Conservation (phyloP, 1,140 invertebrate genomes). For the Megalopta genalis region DNA sequence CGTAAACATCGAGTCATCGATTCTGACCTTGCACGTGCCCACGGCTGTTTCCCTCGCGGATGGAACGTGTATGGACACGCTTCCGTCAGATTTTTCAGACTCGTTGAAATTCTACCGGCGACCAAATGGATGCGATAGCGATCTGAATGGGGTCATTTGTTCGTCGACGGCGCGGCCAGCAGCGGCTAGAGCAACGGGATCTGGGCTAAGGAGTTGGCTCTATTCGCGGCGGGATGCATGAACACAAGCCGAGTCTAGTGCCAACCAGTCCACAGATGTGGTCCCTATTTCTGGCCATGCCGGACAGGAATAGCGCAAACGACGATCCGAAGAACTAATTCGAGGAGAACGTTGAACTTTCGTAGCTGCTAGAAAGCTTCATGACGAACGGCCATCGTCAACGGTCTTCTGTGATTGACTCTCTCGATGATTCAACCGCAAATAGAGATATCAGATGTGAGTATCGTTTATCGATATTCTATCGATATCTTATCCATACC, state of each 20-base stretch:
- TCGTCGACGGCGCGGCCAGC: neutral
- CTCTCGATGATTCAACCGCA: too few species aligned
- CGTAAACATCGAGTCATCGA: too few species aligned
- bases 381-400: conserved; percentile 9
- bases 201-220: conserved; percentile 20
- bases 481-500: too few species aligned
- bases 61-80: too few species aligned
- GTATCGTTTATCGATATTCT: too few species aligned
- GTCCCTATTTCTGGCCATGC: conserved; percentile 44
- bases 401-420: too few species aligned
- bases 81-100: neutral
- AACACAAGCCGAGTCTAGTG: conserved; percentile 23
- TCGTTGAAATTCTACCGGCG: neutral
- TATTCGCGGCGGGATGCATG: neutral
- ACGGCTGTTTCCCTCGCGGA: too few species aligned
- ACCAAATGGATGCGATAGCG: neutral
- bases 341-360: conserved; percentile 58
- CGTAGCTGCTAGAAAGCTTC: conserved; percentile 12
- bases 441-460: too few species aligned
- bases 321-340: conserved; percentile 36
- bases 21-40: too few species aligned
- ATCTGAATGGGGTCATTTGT: neutral
- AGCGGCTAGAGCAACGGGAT: neutral
- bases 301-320: conserved; percentile 39
- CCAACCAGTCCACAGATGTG: conserved; percentile 15